Percentiles rank a stretch among this genome's conserved stretches.
Evolutionary conservation across 2,797 vertebrate genomes (phyloP).

Genomic region (Galaxias olidus): DNA sequence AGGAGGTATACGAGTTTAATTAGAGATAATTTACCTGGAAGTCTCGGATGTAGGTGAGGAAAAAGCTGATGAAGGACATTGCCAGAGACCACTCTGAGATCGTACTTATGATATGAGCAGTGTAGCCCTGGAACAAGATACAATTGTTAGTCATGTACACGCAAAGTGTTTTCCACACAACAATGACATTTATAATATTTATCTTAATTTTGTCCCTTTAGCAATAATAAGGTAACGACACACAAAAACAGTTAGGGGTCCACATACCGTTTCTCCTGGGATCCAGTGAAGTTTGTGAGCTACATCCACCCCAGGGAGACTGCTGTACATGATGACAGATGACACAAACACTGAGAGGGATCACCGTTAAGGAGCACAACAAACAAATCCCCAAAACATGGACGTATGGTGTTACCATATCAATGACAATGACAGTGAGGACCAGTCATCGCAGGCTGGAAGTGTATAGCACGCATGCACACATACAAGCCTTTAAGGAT

Average conservation of each 20-base stretch:
- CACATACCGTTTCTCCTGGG: slow-evolving; percentile 81
- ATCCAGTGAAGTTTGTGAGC: slow-evolving; percentile 86
- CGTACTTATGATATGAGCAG: slow-evolving; percentile 83
- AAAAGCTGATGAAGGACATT: slow-evolving; percentile 92
- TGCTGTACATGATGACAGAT: slow-evolving; percentile 83
- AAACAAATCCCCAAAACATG: background rate
- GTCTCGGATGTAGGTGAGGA: slow-evolving; percentile 92
- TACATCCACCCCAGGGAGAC: slow-evolving; percentile 73
- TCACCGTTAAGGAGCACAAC: slow-evolving; percentile 65
- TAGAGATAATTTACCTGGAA: slow-evolving; percentile 82
- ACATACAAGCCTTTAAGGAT: slow-evolving; percentile 76
- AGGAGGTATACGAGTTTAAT: background rate
- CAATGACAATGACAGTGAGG: too few species aligned
- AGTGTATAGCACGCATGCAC: background rate
- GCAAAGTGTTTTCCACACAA: background rate
- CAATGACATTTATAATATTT: too few species aligned
- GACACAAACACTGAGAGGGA: slow-evolving; percentile 83
- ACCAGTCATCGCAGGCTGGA: background rate
- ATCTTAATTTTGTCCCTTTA: too few species aligned
- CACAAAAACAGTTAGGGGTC: background rate
- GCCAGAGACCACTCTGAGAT: slow-evolving; percentile 90
- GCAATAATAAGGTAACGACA: too few species aligned
- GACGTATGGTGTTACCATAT: too few species aligned
- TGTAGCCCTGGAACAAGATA: slow-evolving; percentile 78
- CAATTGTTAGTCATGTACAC: background rate